Percentiles rank a stretch among this genome's conserved stretches.
phyloP scores from a whole-genome alignment of 2,888 invertebrate genomes.

The Oscheius sp. region DNA sequence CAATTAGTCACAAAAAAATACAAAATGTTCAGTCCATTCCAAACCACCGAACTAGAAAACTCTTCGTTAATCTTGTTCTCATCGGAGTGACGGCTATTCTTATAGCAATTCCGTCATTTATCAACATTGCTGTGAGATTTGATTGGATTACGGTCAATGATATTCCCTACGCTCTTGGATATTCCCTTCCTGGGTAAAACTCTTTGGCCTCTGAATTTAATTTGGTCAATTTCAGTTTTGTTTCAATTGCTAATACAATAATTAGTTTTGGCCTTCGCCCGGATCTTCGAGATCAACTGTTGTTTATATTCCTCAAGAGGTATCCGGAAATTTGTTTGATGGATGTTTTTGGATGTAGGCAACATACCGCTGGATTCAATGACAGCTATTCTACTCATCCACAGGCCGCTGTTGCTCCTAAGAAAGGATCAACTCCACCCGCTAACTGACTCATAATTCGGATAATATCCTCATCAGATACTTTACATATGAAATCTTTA shows the following conservation, averaged over 20 bases:
- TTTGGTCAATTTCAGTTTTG: neutral
- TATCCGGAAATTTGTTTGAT: neutral
- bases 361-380: no score
- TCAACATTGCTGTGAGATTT: neutral
- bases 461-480: no score
- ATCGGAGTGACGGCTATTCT: neutral
- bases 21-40: neutral
- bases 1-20: neutral
- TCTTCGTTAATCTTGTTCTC: neutral
- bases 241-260: slow-evolving; percentile 18
- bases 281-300: slow-evolving; percentile 11
- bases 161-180: neutral
- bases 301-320: slow-evolving; percentile 7
- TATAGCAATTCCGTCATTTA: neutral
- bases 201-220: neutral
- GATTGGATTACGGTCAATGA: neutral
- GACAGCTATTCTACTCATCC: no score
- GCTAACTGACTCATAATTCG: no score
- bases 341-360: no score
- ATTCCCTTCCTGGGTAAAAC: neutral
- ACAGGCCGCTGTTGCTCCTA: no score
- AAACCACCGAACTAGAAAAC: neutral
- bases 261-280: slow-evolving; percentile 6
- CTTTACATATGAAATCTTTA: no score
- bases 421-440: no score